Percentiles rank a stretch among this genome's conserved stretches.
phyloP scores from a whole-genome alignment of 2,113 vertebrate species.

The Indicator indicator region DNA sequence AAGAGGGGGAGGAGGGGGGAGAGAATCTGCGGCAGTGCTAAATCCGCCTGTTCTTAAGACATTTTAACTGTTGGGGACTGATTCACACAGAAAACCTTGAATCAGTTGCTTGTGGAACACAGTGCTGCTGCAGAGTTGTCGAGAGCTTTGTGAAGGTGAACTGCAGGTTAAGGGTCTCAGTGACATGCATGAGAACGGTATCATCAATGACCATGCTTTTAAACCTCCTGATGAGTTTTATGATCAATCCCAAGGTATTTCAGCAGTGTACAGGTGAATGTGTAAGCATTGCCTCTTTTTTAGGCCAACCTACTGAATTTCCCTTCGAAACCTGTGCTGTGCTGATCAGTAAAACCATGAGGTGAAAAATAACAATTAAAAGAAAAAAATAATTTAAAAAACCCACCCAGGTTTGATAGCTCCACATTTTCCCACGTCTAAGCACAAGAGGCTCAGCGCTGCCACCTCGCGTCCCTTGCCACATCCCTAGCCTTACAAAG shows the following conservation, averaged over 20 bases:
- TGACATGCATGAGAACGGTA: neutral
- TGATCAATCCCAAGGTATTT: neutral
- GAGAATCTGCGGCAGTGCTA: neutral
- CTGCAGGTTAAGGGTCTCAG: neutral
- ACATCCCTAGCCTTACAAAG: neutral
- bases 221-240: neutral
- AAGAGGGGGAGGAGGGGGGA: neutral
- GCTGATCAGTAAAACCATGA: neutral
- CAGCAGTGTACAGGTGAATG: neutral
- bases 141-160: neutral
- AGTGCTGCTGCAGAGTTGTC: neutral
- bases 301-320: neutral
- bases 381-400: neutral
- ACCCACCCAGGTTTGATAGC: neutral
- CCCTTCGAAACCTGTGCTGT: neutral
- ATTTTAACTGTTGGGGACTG: neutral
- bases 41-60: neutral
- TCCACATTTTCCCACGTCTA: constrained; percentile 19
- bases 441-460: constrained; percentile 82
- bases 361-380: neutral
- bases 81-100: neutral
- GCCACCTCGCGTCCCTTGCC: constrained; percentile 88
- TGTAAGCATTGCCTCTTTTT: neutral
- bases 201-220: neutral
- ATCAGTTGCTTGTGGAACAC: rapidly evolving